Evolutionary conservation across 2,888 invertebrate species (phyloP), one percentile per base, ranked within the genome.

Genomic region (Asteroscopus sphinx): DNA sequence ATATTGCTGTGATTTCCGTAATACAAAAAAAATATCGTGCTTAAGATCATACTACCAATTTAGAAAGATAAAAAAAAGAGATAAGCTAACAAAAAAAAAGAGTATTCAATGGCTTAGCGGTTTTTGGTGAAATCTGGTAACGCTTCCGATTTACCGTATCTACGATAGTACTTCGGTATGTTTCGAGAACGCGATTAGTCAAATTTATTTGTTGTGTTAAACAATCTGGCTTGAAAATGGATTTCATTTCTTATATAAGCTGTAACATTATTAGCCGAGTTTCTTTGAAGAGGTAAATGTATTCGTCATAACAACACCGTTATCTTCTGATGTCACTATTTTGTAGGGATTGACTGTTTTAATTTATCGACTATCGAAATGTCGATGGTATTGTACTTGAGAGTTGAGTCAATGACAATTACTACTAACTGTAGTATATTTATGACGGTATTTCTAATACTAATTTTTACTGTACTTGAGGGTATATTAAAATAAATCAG

Each of bases 31-130:
- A 87, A 81, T 80, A 77, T 85, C 78, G 87, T 87, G 91, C 91
- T 91, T 91, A 88, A 85, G 86, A 85, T 84, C 80, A 82, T 88
- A 88, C 84, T 89, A 90, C 86, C 86, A 85, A 83, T 84, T 84
- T 87, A 87, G 86, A 79, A 77, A 77, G 82, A 77, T 82, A 78
- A 79, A 85, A 74, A 75, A 68, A 81, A 76, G 69, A 77, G 80
- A 80, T 79, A 81, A 80, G 77, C 69, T 61, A 59, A 64, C 26
- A 79, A 79, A 82, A 81, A 82, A 81, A 82, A 79, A 66, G 74
- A 84, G 73, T 81, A 81, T 85, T 76, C 79, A 79, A 82, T 85
- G 85, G 90, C 87, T 88, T 89, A 83, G 87, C 88, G 76, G 79
- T 83, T 81, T 83, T 87, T 82, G 81, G 81, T 83, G 85, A 83